Evolutionary conservation across 2,888 invertebrate species (phyloP).

Genomic region (Neoascia interrupta): DNA sequence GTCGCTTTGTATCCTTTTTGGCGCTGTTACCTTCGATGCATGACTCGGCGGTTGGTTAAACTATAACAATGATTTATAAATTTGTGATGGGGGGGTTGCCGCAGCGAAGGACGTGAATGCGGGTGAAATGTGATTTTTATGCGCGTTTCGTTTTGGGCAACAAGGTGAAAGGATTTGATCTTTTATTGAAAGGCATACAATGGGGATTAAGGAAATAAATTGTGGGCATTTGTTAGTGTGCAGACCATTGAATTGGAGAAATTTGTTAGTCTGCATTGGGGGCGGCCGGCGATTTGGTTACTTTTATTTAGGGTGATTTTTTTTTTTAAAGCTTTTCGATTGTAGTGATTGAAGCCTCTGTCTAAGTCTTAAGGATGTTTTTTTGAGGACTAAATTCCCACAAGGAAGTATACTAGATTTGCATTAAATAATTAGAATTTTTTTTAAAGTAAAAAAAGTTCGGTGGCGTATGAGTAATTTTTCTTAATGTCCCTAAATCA

Average conservation of each 20-base stretch:
- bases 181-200: slow-evolving; percentile 58
- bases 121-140: slow-evolving; percentile 58
- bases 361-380: too few relatives aligned
- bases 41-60: slow-evolving; percentile 64
- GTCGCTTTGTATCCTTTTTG: slow-evolving; percentile 33
- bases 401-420: too few relatives aligned
- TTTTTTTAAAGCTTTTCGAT: too few relatives aligned
- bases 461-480: too few relatives aligned
- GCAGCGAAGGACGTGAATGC: background rate
- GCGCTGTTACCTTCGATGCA: slow-evolving; percentile 60
- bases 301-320: too few relatives aligned
- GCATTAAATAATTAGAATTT: too few relatives aligned
- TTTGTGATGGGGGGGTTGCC: slow-evolving; percentile 6
- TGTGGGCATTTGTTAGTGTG: slow-evolving; percentile 63
- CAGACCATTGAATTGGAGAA: slow-evolving; percentile 57
- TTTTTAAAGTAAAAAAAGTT: too few relatives aligned
- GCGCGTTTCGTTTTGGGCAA: slow-evolving; percentile 56
- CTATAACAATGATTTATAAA: slow-evolving; percentile 69
- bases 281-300: too few relatives aligned
- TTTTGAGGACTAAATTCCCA: too few relatives aligned
- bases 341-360: too few relatives aligned
- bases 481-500: too few relatives aligned
- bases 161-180: slow-evolving; percentile 69
- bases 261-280: slow-evolving; percentile 18
- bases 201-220: slow-evolving; percentile 63